Base-by-base conservation (phyloP, 2,888 invertebrate species). In the Stenodera caucasica region DNA sequence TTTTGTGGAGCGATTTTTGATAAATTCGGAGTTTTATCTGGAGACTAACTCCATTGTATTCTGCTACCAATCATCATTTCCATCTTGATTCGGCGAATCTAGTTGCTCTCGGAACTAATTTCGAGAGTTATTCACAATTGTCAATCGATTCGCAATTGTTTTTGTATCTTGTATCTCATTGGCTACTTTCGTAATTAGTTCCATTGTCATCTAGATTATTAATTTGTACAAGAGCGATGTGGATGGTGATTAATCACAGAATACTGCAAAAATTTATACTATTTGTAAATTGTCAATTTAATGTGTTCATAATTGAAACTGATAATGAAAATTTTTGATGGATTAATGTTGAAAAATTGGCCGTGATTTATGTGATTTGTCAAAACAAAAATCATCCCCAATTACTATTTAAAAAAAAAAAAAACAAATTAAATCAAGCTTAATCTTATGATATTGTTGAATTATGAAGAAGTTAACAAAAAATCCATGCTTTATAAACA, bases 1-100 rank as follows among this genome's bases (percentile, higher is more conserved):
- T 71, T 68, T 79, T 80, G 80, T 78, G 68, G 80, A 77, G 75
- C 80, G 75, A 80, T 78, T 78, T 77, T 79, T 75, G 75, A 75
- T 69, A 64, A 35, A 45, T 56, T 40, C 45, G 18, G 8, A 45
- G 11, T 11, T 21, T 7, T 45, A 18, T 35, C 14, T 14, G 15
- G 15, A 37, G 7, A 30, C 6, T 9, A 4, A 40, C 1, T 7
- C 18, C 8, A 11, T 9, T 6, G 15, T 40, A 18, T 18, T 18
- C 37, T 15, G 8, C 4, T 40, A 18, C 7, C 2, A 3, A 15
- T 15, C 2, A 9, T 14, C 35, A 14, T 35, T 7, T 6, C 29
- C 7, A 29, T 29, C 29, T n/a, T n/a, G n/a, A n/a, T n/a, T n/a
- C n/a, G n/a, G n/a, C n/a, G n/a, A n/a, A n/a, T n/a, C n/a, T n/a